These are phyloP conservation scores for Xenopus laevis DNA, from an alignment of 2,113 vertebrate genomes.

Conservation along the genomic window DNA sequence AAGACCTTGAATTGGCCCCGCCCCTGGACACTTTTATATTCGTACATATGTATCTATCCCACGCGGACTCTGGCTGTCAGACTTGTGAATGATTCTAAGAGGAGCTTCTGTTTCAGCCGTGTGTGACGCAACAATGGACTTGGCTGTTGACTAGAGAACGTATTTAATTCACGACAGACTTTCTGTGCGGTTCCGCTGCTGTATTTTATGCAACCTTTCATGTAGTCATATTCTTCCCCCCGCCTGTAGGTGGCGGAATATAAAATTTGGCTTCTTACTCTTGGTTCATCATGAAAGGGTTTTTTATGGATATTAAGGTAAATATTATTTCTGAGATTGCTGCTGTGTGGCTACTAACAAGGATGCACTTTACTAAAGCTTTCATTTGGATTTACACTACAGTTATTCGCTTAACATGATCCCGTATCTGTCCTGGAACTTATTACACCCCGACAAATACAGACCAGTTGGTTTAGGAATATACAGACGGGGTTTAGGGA, in stretches of 20 bases:
- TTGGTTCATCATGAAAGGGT: conserved; percentile 26
- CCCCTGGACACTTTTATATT: conserved; percentile 15
- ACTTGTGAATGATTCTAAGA: neutral
- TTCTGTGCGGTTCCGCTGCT: conserved; percentile 38
- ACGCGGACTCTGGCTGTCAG: conserved; percentile 13
- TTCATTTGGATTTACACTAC: conserved; percentile 16
- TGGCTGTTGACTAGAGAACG: conserved; percentile 38
- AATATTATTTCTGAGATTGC: conserved; percentile 48
- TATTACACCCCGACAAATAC: neutral
- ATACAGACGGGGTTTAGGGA: conserved; percentile 3
- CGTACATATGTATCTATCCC: neutral
- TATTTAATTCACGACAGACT: conserved; percentile 13
- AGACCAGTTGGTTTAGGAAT: neutral
- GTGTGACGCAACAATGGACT: conserved; percentile 26
- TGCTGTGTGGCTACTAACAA: conserved; percentile 58
- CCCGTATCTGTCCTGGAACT: neutral
- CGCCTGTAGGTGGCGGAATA: conserved; percentile 25
- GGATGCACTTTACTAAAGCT: conserved; percentile 66
- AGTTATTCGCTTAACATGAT: conserved; percentile 3
- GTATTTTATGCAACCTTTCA: conserved; percentile 47
- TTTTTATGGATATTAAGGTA: conserved; percentile 30
- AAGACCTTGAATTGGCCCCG: conserved; percentile 69
- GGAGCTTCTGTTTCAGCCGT: neutral
- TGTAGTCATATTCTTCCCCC: conserved; percentile 31
- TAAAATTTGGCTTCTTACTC: conserved; percentile 36